Base-by-base conservation (phyloP, 2,113 vertebrate species). In the Accipiter virgatus region DNA sequence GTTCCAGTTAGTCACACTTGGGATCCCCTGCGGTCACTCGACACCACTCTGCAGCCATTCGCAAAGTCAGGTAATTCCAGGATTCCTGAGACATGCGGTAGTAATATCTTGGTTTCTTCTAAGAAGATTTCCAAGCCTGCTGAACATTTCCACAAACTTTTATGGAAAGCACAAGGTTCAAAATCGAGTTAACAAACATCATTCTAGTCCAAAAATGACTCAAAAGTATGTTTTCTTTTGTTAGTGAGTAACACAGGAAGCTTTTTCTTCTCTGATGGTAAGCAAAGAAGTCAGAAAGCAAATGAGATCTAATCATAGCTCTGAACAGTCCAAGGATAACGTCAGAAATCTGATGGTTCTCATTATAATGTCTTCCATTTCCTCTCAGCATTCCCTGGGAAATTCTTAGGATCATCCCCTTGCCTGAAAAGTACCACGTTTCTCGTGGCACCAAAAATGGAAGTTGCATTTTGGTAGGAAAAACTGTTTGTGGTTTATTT, bases 11-110 rank as follows among this genome's bases (percentile, higher is more conserved):
- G 77, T 71, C 47, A 68, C 59, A n/a, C 36, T 67, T 95, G 94
- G 96, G 88, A 98, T 97, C 84, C 74, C 90, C 88, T 86, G 73
- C 9, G 40, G 34, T 75, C 90, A 61, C 75, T 93, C 53, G 20
- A 67, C 6, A 40, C 23, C 26, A 29, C 21, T 48, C 14, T 0
- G 0, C n/a, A 92, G 79, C 43, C 42, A 58, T 34, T 75, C 1
- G 11, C 95, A 95, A 97, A 95, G 50, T 40, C n/a, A 74, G 95
- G 94, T 95, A 97, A 96, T 88, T 91, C 96, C 95, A 95, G 61
- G 87, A 92, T 81, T 98, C 96, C 96, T 19, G 1, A 96, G 56
- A 81, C 59, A 94, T 0, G 1, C 42, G 18, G 72, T 75, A 75
- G 40, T 66, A 82, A 90, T 68, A 71, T 23, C 58, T 87, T 81